phyloP scores from a whole-genome alignment of 2,797 vertebrate species.

The Mus spretus region DNA sequence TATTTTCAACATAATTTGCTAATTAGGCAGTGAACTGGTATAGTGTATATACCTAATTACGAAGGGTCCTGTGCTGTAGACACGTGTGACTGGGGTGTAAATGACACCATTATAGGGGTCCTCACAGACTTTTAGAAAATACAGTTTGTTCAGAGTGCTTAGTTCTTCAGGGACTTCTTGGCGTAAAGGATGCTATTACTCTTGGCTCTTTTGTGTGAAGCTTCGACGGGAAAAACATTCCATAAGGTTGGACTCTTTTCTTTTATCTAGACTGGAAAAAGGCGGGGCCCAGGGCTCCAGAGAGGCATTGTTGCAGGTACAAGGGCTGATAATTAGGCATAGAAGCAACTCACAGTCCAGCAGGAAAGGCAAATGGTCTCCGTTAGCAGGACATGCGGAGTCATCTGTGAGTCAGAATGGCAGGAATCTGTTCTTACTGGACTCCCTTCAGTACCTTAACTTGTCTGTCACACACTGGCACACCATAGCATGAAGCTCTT shows the following conservation, averaged over 20 bases:
- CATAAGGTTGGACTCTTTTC: constrained; percentile 69
- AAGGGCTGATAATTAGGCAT: constrained; percentile 76
- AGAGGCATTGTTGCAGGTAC: constrained; percentile 72
- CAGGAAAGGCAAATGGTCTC: constrained; percentile 73
- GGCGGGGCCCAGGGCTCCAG: constrained; percentile 76
- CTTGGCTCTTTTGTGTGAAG: constrained; percentile 63
- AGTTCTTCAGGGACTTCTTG: constrained; percentile 82
- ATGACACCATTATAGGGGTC: constrained; percentile 93
- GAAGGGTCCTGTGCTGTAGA: constrained; percentile 94
- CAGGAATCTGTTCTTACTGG: neutral
- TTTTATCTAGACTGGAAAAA: constrained; percentile 71
- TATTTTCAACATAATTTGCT: constrained; percentile 99
- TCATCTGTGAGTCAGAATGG: constrained; percentile 67
- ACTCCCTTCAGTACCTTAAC: neutral
- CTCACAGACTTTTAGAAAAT: constrained; percentile 87
- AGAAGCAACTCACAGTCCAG: constrained; percentile 72
- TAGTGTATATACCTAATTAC: constrained; percentile 96
- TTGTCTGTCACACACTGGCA: constrained; percentile 37
- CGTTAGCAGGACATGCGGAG: constrained; percentile 38
- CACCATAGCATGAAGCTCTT: neutral
- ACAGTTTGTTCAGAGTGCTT: constrained; percentile 86
- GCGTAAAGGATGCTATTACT: constrained; percentile 29
- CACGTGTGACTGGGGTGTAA: constrained; percentile 95
- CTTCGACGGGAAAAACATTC: constrained; percentile 62
- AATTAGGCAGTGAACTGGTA: constrained; percentile 97